A percentile compares a stretch with the other conserved stretches of the same genome.
phyloP scores from a whole-genome alignment of 2,888 invertebrate species.

The Prenolepis imparis region DNA sequence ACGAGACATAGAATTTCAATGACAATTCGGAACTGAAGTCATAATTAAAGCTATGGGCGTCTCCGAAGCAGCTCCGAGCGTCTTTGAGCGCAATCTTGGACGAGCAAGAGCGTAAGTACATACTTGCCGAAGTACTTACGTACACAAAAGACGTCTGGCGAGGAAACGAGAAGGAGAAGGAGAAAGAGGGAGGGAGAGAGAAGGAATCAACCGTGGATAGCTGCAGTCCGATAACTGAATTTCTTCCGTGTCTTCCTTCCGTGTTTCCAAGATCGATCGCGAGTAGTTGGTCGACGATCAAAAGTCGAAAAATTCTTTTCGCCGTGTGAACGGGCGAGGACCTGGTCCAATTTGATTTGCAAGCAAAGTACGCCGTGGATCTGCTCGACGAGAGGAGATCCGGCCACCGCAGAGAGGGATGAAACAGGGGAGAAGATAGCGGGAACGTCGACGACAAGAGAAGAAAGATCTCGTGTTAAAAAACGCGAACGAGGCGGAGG shows the following conservation, averaged over 20 bases:
- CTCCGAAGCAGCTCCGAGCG: conserved; percentile 28
- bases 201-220: conserved; percentile 29
- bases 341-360: conserved; percentile 80
- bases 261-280: conserved; percentile 37
- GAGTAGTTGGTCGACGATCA: conserved; percentile 63
- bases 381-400: conserved; percentile 59
- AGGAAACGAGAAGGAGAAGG: neutral
- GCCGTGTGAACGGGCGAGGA: conserved; percentile 26
- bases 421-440: neutral
- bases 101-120: conserved; percentile 37
- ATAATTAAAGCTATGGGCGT: conserved; percentile 38
- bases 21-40: conserved; percentile 44
- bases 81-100: conserved; percentile 31
- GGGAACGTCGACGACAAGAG: conserved; percentile 40
- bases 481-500: conserved; percentile 85
- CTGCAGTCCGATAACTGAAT: conserved; percentile 37
- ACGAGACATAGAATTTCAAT: conserved; percentile 47
- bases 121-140: conserved; percentile 55
- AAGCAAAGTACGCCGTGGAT: conserved; percentile 65
- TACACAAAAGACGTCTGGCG: conserved; percentile 49
- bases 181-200: neutral
- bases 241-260: conserved; percentile 18
- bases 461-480: conserved; percentile 81
- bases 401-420: neutral
- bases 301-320: conserved; percentile 77